phyloP scores from a whole-genome alignment of 2,888 invertebrate species.

The Meganola albula region DNA sequence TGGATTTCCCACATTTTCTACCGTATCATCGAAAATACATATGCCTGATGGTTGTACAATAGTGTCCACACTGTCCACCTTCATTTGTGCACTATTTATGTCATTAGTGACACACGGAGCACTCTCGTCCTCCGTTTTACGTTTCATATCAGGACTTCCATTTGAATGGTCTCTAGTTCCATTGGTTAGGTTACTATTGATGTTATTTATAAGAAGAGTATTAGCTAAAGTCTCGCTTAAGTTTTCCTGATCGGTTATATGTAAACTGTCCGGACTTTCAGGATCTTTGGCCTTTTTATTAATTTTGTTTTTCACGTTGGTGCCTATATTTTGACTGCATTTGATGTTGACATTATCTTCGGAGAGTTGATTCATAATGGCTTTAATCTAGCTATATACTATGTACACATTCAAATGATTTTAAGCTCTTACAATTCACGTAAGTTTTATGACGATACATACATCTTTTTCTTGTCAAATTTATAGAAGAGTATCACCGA shows the following conservation, averaged over 20 bases:
- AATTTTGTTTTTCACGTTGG: constrained; percentile 65
- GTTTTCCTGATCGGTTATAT: constrained; percentile 55
- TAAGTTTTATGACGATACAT: constrained; percentile 54
- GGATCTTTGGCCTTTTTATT: constrained; percentile 73
- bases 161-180: constrained; percentile 63
- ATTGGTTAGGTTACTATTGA: constrained; percentile 68
- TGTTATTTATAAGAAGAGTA: constrained; percentile 63
- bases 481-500: constrained; percentile 68
- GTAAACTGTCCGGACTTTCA: constrained; percentile 53
- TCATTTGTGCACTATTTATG: constrained; percentile 68
- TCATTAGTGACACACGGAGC: constrained; percentile 37
- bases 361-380: constrained; percentile 64
- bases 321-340: constrained; percentile 56
- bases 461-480: constrained; percentile 69
- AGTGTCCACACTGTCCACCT: constrained; percentile 31
- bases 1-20: constrained; percentile 41
- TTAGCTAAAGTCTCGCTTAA: constrained; percentile 61
- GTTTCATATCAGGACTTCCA: constrained; percentile 40
- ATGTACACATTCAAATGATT: constrained; percentile 64
- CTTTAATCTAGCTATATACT: constrained; percentile 57
- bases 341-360: constrained; percentile 62
- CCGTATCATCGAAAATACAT: constrained; percentile 38
- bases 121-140: constrained; percentile 39
- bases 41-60: constrained; percentile 33
- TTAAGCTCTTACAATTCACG: constrained; percentile 52